Percentiles rank a stretch among this genome's conserved stretches.
Evolutionary conservation across 2,888 invertebrate genomes (phyloP).

Genomic region (Nycteola revayana): DNA sequence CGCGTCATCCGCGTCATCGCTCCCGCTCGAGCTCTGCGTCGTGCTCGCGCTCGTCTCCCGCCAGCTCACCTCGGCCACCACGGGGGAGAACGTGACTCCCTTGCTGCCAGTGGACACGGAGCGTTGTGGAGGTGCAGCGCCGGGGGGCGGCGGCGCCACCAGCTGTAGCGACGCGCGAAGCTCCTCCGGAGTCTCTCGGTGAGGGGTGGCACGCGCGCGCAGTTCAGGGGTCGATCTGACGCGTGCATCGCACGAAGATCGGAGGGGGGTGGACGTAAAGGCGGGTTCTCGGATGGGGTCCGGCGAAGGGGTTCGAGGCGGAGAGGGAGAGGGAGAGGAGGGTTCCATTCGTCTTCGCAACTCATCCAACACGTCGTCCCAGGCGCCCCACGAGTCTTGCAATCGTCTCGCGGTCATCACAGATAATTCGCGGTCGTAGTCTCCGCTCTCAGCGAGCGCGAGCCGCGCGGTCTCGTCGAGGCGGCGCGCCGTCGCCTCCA

Average conservation of each 20-base stretch:
- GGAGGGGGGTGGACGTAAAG: conserved; percentile 83
- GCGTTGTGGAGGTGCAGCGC: conserved; percentile 57
- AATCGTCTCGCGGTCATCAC: conserved; percentile 78
- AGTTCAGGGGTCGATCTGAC: conserved; percentile 84
- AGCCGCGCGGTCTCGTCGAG: conserved; percentile 66
- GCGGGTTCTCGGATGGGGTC: conserved; percentile 68
- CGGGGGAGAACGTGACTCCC: conserved; percentile 90
- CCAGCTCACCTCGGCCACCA: conserved; percentile 91
- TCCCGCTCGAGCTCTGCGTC: conserved; percentile 59
- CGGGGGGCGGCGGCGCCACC: conserved; percentile 65
- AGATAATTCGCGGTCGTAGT: conserved; percentile 81
- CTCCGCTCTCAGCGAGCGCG: conserved; percentile 74
- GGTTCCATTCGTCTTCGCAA: conserved; percentile 68
- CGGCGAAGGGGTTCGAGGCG: conserved; percentile 68
- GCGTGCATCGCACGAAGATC: conserved; percentile 64
- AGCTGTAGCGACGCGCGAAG: conserved; percentile 79
- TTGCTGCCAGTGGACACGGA: conserved; percentile 75
- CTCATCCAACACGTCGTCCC: conserved; percentile 75
- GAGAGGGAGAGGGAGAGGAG: conserved; percentile 61
- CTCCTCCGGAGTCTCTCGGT: conserved; percentile 73
- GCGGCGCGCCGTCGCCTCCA: conserved; percentile 72
- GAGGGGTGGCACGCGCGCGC: conserved; percentile 64
- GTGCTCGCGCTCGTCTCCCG: conserved; percentile 82
- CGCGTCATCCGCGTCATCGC: conserved; percentile 72
- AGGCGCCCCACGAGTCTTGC: conserved; percentile 75